Evolutionary conservation across 1,140 invertebrate genomes (phyloP), one percentile per base, ranked within the genome.

Genomic region (Thaumetopoea pityocampa): DNA sequence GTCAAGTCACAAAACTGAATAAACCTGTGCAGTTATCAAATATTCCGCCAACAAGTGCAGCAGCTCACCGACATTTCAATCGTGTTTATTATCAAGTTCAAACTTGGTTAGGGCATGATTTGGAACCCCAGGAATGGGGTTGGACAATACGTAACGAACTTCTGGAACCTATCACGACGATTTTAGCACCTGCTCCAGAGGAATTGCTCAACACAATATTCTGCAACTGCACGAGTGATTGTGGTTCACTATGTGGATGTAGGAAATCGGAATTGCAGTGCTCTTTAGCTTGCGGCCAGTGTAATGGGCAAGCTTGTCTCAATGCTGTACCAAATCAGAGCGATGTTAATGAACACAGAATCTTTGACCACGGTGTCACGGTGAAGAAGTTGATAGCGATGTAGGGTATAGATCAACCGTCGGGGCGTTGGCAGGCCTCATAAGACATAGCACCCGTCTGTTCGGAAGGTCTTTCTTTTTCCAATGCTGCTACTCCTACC

Each of bases 31-130:
- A 58, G 37, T 37, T 58, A 24, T 41, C 52, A 56, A 44, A 32
- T 47, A 33, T 57, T 52, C 52, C 52, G 48, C 44, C 47, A 46
- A 51, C 47, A 19, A 34, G 40, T 45, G 32, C 32, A 35, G 42
- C 32, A 20, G 42, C 32, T 44, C 42, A 54, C 32, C 63, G 69
- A 54, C 55, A 71, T 61, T 22, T 57, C 30, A 51, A 61, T 33
- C 49, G 71, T 38, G 62, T 73, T 3, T 77, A 72, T 41, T 68
- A 66, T 37, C 61, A 80, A 58, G 40, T 80, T 44, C 67, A 76
- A 56, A 53, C 42, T 30, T 78, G 70, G 64, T 44, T 67, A 43
- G 60, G 64, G 16, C 38, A 63, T 35, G 37, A 67, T 30, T 38
- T 73, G 34, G 37, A 60, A 28, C 62, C 70, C 12, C 29, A 62